Percentiles rank a stretch among this genome's conserved stretches.
These are phyloP conservation scores for Dendrolimus kikuchii DNA, from an alignment of 1,140 invertebrate species.

Conservation along the genomic window DNA sequence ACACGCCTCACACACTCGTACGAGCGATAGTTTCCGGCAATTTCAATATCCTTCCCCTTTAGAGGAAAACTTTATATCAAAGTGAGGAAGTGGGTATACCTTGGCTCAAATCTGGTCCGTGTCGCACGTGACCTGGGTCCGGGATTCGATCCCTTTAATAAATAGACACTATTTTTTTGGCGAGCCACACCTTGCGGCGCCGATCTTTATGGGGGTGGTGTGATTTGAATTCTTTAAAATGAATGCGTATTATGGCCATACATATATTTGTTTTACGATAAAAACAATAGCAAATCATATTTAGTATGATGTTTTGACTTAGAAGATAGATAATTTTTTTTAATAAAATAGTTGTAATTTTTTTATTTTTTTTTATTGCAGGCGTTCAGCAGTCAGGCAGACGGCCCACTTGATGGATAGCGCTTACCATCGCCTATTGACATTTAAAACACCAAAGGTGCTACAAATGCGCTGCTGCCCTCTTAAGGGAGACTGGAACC, in stretches of 20 bases:
- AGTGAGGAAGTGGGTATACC: conserved; percentile 16
- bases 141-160: conserved; percentile 30
- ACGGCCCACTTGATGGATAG: too few relatives aligned
- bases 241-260: background rate
- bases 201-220: conserved; percentile 20
- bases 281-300: too few relatives aligned
- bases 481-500: too few relatives aligned
- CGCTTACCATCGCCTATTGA: too few relatives aligned
- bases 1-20: conserved; percentile 17
- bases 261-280: too few relatives aligned
- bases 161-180: conserved; percentile 21
- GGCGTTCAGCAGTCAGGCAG: too few relatives aligned
- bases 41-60: conserved; percentile 31
- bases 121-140: conserved; percentile 23
- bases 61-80: conserved; percentile 27
- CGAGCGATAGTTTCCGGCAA: conserved; percentile 24
- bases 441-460: too few relatives aligned
- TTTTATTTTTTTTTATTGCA: too few relatives aligned
- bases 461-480: too few relatives aligned
- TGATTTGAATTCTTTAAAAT: conserved; percentile 19
- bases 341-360: too few relatives aligned
- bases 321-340: too few relatives aligned
- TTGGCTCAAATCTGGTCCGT: conserved; percentile 27
- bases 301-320: too few relatives aligned
- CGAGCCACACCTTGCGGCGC: conserved; percentile 21